A percentile compares a stretch with the other conserved stretches of the same genome.
Evolutionary conservation across 2,113 vertebrate species (phyloP).

Genomic region (Sander lucioperca): DNA sequence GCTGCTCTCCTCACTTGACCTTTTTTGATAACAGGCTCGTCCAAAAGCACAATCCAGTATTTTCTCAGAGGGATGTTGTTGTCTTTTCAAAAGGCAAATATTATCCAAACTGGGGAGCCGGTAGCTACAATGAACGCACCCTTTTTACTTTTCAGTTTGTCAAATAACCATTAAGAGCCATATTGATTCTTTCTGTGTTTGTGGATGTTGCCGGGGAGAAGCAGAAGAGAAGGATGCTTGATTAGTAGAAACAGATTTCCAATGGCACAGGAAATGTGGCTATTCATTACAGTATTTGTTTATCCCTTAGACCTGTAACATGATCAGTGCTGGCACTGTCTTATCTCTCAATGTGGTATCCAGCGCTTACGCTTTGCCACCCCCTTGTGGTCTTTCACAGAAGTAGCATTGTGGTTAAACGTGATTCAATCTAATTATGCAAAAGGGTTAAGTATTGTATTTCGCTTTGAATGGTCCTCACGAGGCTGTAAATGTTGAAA

Average conservation of each 20-base stretch:
- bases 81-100: background rate
- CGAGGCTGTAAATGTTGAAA: constrained; percentile 50
- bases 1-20: constrained; percentile 18
- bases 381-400: constrained; percentile 66
- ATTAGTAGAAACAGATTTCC: background rate
- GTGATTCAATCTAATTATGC: constrained; percentile 11
- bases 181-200: constrained; percentile 32
- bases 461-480: constrained; percentile 16
- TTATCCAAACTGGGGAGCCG: background rate
- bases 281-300: constrained; percentile 25
- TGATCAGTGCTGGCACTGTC: background rate
- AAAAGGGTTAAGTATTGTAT: constrained; percentile 38
- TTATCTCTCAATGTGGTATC: background rate
- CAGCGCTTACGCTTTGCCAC: constrained; percentile 20
- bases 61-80: background rate
- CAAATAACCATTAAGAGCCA: background rate
- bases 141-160: background rate
- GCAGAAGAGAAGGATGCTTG: background rate
- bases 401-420: constrained; percentile 40
- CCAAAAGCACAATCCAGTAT: background rate
- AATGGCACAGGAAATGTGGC: background rate
- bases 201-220: background rate
- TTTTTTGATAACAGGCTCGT: background rate
- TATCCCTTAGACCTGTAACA: background rate
- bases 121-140: background rate